Percentiles rank a stretch among this genome's conserved stretches.
These are phyloP conservation scores for Miichthys miiuy DNA, from an alignment of 2,797 vertebrate genomes.

Conservation along the genomic window DNA sequence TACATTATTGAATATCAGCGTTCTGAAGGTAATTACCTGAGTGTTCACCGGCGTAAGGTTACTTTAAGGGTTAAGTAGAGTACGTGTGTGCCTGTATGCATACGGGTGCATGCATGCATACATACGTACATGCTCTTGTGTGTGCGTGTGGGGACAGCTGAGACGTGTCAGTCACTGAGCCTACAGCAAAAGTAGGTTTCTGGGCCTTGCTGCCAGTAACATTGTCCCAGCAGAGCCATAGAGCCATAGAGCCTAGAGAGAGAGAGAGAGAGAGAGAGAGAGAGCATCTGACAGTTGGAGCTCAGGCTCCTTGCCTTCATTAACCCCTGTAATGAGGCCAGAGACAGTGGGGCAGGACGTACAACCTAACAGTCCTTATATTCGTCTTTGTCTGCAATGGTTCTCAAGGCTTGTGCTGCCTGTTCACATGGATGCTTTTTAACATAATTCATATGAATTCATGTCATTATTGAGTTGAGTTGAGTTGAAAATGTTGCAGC, in stretches of 20 bases:
- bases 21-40: slow-evolving; percentile 59
- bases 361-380: slow-evolving; percentile 21
- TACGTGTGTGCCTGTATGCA: slow-evolving; percentile 12
- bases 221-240: slow-evolving; percentile 59
- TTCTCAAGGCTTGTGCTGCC: background rate
- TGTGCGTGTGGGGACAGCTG: slow-evolving; percentile 36
- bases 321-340: slow-evolving; percentile 82
- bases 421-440: background rate
- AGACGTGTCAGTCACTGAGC: slow-evolving; percentile 65
- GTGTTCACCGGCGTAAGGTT: slow-evolving; percentile 40
- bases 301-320: slow-evolving; percentile 66
- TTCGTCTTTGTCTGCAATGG: background rate
- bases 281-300: slow-evolving; percentile 33
- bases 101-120: background rate
- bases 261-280: slow-evolving; percentile 15
- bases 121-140: slow-evolving; percentile 1
- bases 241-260: slow-evolving; percentile 24
- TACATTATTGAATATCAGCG: slow-evolving; percentile 44
- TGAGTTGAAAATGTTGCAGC: slow-evolving; percentile 4
- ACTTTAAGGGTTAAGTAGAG: slow-evolving; percentile 52
- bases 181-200: slow-evolving; percentile 84
- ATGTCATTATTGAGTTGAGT: background rate
- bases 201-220: slow-evolving; percentile 75
- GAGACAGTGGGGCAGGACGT: slow-evolving; percentile 50
- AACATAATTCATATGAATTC: background rate